Base-by-base conservation (phyloP, 2,113 vertebrate genomes). In the Zosterops hypoxanthus region DNA sequence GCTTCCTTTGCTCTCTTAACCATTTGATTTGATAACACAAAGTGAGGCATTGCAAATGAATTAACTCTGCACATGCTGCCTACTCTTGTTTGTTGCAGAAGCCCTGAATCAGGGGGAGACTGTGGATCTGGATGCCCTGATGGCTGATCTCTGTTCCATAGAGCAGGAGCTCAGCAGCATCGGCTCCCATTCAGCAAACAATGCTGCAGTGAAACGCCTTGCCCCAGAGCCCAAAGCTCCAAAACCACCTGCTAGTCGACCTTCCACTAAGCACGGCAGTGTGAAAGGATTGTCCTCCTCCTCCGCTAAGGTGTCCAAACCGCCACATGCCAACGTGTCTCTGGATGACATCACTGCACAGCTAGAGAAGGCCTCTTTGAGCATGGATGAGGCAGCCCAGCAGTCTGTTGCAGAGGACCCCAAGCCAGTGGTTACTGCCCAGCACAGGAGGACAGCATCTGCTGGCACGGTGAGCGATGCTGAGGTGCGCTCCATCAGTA, bases 141-240 rank as follows among this genome's bases (percentile, higher is more conserved):
- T 99, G 99, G 99, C 99, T 3, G 99, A 99, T 96, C 98, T 99
- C 75, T 99, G 99, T 97, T 99, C 99, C 82, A 99, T 99, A 64
- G 99, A 99, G 92, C 99, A 99, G 97, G 99, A 99, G 93, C 99
- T 99, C 78, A 99, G 96, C 82, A 99, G 98, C 97, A 98, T 99
- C 31, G 98, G 99, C 29, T 98, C 98, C 96, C 98, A 98, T 86
- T 97, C 98, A 44, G 98, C 99, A 71, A 99, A 98, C 85, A 98
- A 98, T 56, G 84, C 98, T 75, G 96, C 98, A 7, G 81, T 97
- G 72, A 99, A 99, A 52, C 98, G 96, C 34, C 96, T 98, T 87
- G 94, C 98, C 19, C 94, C 98, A 59, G 99, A 99, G 70, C 82
- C 83, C 79, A 99, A 98, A 97, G 82, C 98, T 80, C 99, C 98